Evolutionary conservation across 2,888 invertebrate genomes (phyloP), one percentile per base, ranked within the genome.

Genomic region (Lapara coniferarum): DNA sequence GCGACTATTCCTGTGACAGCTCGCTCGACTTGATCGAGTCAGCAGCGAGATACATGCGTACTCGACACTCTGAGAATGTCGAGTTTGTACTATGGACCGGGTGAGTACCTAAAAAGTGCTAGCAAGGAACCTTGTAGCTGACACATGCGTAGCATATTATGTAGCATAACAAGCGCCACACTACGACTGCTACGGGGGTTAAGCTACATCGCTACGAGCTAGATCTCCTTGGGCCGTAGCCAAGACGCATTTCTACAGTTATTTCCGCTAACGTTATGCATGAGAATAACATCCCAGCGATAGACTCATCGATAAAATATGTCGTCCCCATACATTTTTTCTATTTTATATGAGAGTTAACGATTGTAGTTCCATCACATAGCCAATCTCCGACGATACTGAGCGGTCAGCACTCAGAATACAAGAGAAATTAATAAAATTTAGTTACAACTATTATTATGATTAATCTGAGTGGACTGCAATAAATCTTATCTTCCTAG

Each of bases 41-140:
- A 56, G 98, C 98, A 10, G 96, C 98, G 71, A 95, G 95, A 83
- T 96, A 97, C 76, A 98, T 98, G 98, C 96, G 96, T 89, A 95
- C 96, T 69, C 95, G 97, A 71, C 97, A 97, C 84, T 96, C 96
- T 66, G 97, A 98, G 89, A 97, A 97, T 86, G 97, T 98, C 72
- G 98, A 98, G 90, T 98, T 98, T 87, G 97, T 98, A 30, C 92
- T 98, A 37, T 98, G 98, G 98, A 98, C 98, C 30, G 98, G 98
- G 98, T 98, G 94, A 95, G 96, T 90, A 69, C 53, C 37, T 37
- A 37, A 49, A 58, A 63, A 14, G 10, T 66, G 53, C 30, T 66
- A 46, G 53, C 8, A 63, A 37, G 3, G 6, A 19, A 56, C 5
- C 19, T 46, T n/a, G 44, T 46, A 67, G 56, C 37, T 55, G 6